phyloP scores from a whole-genome alignment of 1,140 invertebrate species.

The Doryteuthis pealeii region DNA sequence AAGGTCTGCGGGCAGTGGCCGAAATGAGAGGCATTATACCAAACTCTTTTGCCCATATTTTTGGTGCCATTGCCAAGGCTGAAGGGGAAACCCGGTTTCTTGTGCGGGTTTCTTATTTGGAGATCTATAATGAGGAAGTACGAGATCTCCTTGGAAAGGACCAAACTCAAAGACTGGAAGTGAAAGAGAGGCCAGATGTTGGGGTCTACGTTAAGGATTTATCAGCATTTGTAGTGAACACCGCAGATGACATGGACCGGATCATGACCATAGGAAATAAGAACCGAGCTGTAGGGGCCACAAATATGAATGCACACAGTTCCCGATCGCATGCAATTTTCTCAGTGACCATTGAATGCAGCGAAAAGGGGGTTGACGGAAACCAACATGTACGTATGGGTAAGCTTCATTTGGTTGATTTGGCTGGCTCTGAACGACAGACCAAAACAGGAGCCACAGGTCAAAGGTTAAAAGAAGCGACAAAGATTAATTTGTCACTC shows the following conservation, averaged over 20 bases:
- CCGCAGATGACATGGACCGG: constrained; percentile 78
- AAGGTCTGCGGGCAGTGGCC: constrained; percentile 72
- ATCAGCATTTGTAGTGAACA: constrained; percentile 76
- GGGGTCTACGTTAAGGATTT: constrained; percentile 83
- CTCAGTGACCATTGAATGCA: constrained; percentile 91
- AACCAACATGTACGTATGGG: constrained; percentile 91
- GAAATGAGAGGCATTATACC: constrained; percentile 64
- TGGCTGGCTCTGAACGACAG: constrained; percentile 96
- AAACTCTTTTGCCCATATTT: constrained; percentile 65
- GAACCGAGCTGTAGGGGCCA: constrained; percentile 71
- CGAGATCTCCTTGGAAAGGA: constrained; percentile 91
- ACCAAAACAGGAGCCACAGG: constrained; percentile 90
- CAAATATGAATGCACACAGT: constrained; percentile 77
- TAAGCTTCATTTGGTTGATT: constrained; percentile 92
- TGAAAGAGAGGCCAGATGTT: constrained; percentile 77
- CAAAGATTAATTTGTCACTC: constrained; percentile 92
- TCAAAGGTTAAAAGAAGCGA: constrained; percentile 85
- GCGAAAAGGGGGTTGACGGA: constrained; percentile 84
- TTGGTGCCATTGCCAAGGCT: constrained; percentile 67
- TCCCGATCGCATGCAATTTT: constrained; percentile 94
- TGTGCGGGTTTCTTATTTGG: constrained; percentile 90
- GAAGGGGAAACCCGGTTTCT: constrained; percentile 77
- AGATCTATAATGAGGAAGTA: constrained; percentile 97
- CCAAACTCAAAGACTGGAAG: constrained; percentile 69
- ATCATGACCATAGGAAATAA: constrained; percentile 82